Evolutionary conservation across 2,888 invertebrate genomes (phyloP).

Genomic region (Venusia cambrica): DNA sequence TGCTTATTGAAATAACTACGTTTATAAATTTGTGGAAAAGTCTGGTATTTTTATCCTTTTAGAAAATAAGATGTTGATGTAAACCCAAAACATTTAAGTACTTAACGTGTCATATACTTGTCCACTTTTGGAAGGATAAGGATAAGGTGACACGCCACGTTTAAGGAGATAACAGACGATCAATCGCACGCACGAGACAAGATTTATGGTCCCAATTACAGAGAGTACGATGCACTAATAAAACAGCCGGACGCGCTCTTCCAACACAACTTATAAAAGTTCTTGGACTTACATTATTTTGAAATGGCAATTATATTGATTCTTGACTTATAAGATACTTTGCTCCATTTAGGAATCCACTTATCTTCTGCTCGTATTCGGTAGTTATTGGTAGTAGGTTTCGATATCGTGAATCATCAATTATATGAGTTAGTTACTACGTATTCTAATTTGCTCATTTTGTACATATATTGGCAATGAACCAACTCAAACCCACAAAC

Average conservation of each 20-base stretch:
- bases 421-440: too few species aligned
- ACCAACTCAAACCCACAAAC: neutral
- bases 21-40: too few species aligned
- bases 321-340: slow-evolving; percentile 1
- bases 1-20: too few species aligned
- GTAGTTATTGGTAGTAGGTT: too few species aligned
- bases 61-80: too few species aligned
- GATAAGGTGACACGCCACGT: slow-evolving; percentile 5
- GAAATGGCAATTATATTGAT: slow-evolving; percentile 7
- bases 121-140: slow-evolving; percentile 11
- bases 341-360: too few species aligned
- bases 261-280: slow-evolving; percentile 2
- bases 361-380: too few species aligned
- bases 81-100: too few species aligned
- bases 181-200: slow-evolving; percentile 37
- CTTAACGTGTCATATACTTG: slow-evolving; percentile 4
- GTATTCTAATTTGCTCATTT: too few species aligned
- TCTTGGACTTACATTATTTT: slow-evolving; percentile 11
- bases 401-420: too few species aligned
- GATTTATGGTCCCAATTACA: slow-evolving; percentile 44
- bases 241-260: slow-evolving; percentile 21
- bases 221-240: slow-evolving; percentile 21
- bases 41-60: too few species aligned
- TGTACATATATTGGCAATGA: too few species aligned
- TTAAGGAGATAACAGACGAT: slow-evolving; percentile 26